Evolutionary conservation across 2,888 invertebrate genomes (phyloP).

Genomic region (Steinernema scapterisci): DNA sequence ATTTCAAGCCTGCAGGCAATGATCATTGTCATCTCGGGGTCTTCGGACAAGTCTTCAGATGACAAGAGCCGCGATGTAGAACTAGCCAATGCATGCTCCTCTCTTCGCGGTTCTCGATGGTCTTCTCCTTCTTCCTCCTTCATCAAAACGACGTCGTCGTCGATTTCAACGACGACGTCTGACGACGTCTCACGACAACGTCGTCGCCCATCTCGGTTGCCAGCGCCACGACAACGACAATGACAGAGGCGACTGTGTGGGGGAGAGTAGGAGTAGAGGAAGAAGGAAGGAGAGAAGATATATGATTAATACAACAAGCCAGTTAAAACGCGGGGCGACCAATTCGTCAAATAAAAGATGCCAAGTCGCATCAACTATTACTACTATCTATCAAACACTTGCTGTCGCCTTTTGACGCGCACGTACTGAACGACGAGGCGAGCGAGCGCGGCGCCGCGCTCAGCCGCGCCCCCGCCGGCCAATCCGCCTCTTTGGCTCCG

Average conservation of each 20-base stretch:
- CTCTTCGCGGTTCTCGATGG: no score
- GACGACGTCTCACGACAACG: not conserved
- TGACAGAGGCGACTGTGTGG: no score
- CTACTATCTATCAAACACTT: slow-evolving; percentile 33
- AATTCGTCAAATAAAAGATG: slow-evolving; percentile 33
- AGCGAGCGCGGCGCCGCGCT: slow-evolving; percentile 25
- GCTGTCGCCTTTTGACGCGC: slow-evolving; percentile 33
- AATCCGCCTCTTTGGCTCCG: slow-evolving; percentile 18
- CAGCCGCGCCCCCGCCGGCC: slow-evolving; percentile 31
- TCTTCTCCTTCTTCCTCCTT: no score
- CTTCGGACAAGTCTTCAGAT: no score
- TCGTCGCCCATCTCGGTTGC: not conserved
- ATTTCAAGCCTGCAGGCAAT: no score
- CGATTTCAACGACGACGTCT: not conserved
- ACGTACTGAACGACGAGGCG: slow-evolving; percentile 30
- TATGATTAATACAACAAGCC: slow-evolving; percentile 33
- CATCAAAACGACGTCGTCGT: not conserved
- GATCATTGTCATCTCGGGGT: no score
- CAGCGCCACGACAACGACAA: no score
- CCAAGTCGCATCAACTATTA: slow-evolving; percentile 33
- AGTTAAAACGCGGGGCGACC: slow-evolving; percentile 33
- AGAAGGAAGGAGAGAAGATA: not conserved
- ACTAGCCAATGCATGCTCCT: no score
- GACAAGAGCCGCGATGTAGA: no score
- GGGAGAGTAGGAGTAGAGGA: not conserved